phyloP scores from a whole-genome alignment of 2,888 invertebrate genomes.

The Caenorhabditis panamensis region DNA sequence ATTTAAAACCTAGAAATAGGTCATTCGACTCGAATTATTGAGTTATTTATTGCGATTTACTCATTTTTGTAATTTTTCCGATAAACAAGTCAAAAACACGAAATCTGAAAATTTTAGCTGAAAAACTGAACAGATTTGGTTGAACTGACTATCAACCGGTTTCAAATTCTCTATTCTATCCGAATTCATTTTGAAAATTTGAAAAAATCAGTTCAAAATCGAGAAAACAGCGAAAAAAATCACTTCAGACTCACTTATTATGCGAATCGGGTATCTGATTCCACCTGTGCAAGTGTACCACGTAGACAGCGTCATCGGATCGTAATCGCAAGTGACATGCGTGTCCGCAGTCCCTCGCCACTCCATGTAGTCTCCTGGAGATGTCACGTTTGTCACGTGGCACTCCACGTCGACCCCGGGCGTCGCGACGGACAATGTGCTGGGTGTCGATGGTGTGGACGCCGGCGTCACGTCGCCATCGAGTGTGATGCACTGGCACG shows the following conservation, averaged over 20 bases:
- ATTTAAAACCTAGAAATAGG: too few species aligned
- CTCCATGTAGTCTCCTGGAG: slow-evolving; percentile 56
- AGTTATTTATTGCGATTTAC: too few species aligned
- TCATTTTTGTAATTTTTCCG: too few species aligned
- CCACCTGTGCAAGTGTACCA: slow-evolving; percentile 67
- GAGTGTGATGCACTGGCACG: slow-evolving; percentile 53
- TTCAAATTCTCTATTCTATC: too few species aligned
- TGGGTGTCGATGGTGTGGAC: slow-evolving; percentile 64
- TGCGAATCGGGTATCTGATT: slow-evolving; percentile 63
- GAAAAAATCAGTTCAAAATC: too few species aligned
- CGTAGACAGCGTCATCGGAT: slow-evolving; percentile 65
- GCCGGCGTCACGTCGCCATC: slow-evolving; percentile 52
- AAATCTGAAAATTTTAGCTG: too few species aligned
- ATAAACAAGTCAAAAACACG: too few species aligned
- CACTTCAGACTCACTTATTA: slow-evolving; percentile 53
- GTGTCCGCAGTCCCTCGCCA: slow-evolving; percentile 74
- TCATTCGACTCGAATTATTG: too few species aligned
- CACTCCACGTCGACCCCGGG: slow-evolving; percentile 13
- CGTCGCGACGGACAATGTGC: slow-evolving; percentile 60
- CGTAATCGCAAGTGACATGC: slow-evolving; percentile 72
- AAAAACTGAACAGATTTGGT: too few species aligned
- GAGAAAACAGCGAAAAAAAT: too few species aligned
- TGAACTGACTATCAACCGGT: too few species aligned
- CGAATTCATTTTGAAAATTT: too few species aligned
- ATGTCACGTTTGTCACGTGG: slow-evolving; percentile 38